Evolutionary conservation across 1,140 invertebrate species (phyloP).

Genomic region (Telenomus remus): DNA sequence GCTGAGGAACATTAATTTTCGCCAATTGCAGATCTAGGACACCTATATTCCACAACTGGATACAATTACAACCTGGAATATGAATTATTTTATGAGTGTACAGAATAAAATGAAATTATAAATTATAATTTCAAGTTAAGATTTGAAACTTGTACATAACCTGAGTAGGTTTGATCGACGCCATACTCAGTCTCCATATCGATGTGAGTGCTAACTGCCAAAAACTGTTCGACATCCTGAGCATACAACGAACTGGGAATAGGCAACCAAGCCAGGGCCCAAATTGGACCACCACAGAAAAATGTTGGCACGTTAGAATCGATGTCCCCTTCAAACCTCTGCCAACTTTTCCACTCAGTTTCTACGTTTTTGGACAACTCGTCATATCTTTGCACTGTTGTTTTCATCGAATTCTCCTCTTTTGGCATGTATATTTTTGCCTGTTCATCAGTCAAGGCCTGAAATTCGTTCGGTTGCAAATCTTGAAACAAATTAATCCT

Average conservation of each 20-base stretch:
- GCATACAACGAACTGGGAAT: slow-evolving; percentile 70
- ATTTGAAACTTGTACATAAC: slow-evolving; percentile 54
- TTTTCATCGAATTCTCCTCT: slow-evolving; percentile 67
- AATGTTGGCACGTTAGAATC: slow-evolving; percentile 70
- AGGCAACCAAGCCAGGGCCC: slow-evolving; percentile 78
- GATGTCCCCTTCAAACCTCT: slow-evolving; percentile 72
- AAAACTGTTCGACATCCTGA: slow-evolving; percentile 71
- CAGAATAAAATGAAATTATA: too few species aligned
- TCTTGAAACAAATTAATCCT: slow-evolving; percentile 64
- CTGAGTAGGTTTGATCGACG: slow-evolving; percentile 66
- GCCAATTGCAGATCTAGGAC: slow-evolving; percentile 17
- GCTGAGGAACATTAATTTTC: slow-evolving; percentile 32
- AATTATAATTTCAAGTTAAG: too few species aligned
- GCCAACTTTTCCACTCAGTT: slow-evolving; percentile 69
- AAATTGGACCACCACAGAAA: slow-evolving; percentile 80
- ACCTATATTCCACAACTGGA: slow-evolving; percentile 51
- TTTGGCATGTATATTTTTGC: slow-evolving; percentile 68
- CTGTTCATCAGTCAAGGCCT: slow-evolving; percentile 58
- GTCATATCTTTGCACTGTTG: slow-evolving; percentile 45
- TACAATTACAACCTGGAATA: slow-evolving; percentile 40
- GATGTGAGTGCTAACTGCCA: slow-evolving; percentile 76
- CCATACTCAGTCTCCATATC: slow-evolving; percentile 71
- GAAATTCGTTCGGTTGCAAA: slow-evolving; percentile 62
- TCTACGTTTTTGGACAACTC: slow-evolving; percentile 43
- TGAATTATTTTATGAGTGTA: neutral